Conservation (phyloP, 2,797 vertebrate genomes). For the Dendrocincla tyrannina region DNA sequence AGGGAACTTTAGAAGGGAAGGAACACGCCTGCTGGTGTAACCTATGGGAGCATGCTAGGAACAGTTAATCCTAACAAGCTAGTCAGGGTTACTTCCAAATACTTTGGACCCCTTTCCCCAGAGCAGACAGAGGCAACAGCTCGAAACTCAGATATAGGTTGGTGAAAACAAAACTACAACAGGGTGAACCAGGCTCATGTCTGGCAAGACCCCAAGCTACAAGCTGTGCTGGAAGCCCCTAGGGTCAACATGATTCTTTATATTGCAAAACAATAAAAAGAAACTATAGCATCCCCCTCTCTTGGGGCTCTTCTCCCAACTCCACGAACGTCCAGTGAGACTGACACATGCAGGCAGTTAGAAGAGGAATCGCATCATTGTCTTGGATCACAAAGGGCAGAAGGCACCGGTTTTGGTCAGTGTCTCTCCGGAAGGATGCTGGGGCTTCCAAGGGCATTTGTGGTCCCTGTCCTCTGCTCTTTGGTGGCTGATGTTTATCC, state of each 20-base stretch:
- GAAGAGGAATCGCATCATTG: neutral
- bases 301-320: neutral
- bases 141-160: neutral
- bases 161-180: conserved; percentile 6
- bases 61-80: conserved; percentile 33
- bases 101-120: neutral
- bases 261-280: neutral
- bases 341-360: conserved; percentile 26
- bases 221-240: neutral
- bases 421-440: conserved; percentile 43
- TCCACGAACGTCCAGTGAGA: neutral
- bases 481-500: conserved; percentile 24
- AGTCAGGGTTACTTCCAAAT: neutral
- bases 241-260: neutral
- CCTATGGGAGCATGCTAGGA: neutral
- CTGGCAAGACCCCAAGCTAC: neutral
- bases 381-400: conserved; percentile 23
- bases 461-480: conserved; percentile 48
- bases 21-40: neutral
- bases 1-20: conserved; percentile 25
- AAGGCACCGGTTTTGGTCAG: conserved; percentile 64
- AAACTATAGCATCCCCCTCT: neutral
- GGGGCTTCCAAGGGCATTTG: neutral
- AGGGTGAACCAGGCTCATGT: neutral
- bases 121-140: conserved; percentile 6